Base-by-base conservation (phyloP, 2,888 invertebrate genomes). In the Tachina grossa region DNA sequence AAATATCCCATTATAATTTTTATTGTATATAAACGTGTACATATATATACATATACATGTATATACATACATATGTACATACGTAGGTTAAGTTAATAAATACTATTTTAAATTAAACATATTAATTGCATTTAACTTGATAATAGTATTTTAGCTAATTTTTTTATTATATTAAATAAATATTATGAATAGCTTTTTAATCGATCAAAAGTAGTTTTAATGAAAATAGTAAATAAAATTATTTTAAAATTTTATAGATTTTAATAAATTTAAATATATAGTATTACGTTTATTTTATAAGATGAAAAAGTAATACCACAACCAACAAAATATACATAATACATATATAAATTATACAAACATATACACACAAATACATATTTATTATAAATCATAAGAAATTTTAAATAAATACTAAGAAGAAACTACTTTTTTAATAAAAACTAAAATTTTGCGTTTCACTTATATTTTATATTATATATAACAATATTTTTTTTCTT, bases 381-480 rank as follows among this genome's bases (percentile, higher is more conserved):
- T 74, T 55, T 63, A 69, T 57, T 72, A 57, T 31, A 57, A 57
- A 72, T 63, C 45, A 65, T 74, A 72, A 61, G 49, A 66, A 66
- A 66, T 83, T 83, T 78, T 78, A 22, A 85, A 85, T 85, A 85
- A 85, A 85, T 61, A 66, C 78, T 71, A 72, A 72, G 65, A 65
- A 76, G 75, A 39, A 53, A 61, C 11, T 31, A 78, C 22, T 83
- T 85, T 85, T 77, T 66, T 83, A 77, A 39, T 66, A 43, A 59
- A 51, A 13, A n/a, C 16, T 22, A 22, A 55, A 57, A 57, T 22
- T 49, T 1, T 31, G 47, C 19, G 49, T 74, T 61, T 74, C 19
- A 57, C 2, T 59, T 31, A n/a, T n/a, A n/a, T n/a, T n/a, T n/a
- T n/a, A n/a, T n/a, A n/a, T n/a, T n/a, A n/a, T n/a, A n/a, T n/a